These are phyloP conservation scores for Myotis myotis DNA, from an alignment of 2,797 vertebrate genomes.

Conservation along the genomic window DNA sequence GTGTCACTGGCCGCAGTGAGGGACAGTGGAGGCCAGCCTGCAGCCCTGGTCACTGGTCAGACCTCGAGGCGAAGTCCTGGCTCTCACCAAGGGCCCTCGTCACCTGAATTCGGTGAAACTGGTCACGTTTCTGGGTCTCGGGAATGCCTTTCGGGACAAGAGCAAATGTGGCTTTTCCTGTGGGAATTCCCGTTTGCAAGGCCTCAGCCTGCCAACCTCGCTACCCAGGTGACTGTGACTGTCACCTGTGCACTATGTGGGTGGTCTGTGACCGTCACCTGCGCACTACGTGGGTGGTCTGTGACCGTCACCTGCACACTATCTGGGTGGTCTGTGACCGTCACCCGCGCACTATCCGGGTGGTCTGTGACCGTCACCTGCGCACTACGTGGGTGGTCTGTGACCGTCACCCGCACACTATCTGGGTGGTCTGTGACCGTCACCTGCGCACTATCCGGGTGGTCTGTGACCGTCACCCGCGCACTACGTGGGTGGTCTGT, in stretches of 20 bases:
- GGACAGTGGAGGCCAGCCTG: not conserved
- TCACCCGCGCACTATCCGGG: not conserved
- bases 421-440: rapidly evolving
- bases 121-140: rapidly evolving
- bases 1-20: rapidly evolving
- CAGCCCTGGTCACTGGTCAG: rapidly evolving
- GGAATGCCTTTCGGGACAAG: not conserved
- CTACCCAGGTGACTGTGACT: too few relatives aligned
- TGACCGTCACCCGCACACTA: rapidly evolving
- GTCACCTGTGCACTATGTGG: rapidly evolving
- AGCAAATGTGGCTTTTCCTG: not conserved
- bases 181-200: not conserved
- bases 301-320: rapidly evolving
- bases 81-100: rapidly evolving
- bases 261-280: not conserved
- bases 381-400: not conserved
- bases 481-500: not conserved
- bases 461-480: rapidly evolving
- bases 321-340: not conserved
- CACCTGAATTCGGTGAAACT: rapidly evolving
- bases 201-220: not conserved
- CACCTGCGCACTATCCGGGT: not conserved
- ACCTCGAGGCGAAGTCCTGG: not conserved
- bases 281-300: not conserved
- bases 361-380: not conserved